Conservation (phyloP, 2,888 invertebrate genomes). For the Sisyra nigra region DNA sequence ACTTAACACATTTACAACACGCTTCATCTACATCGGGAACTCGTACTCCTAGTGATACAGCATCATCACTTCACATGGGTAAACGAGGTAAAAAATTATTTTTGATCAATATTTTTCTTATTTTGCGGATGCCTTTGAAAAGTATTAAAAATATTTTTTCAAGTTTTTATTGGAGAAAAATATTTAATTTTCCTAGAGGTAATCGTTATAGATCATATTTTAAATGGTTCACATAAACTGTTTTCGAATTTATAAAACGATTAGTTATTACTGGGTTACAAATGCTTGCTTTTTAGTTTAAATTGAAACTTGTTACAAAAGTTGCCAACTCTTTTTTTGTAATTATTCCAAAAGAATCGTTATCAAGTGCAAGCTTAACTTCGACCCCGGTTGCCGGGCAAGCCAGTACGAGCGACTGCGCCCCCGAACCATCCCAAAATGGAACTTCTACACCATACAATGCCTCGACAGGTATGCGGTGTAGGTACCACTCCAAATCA, state of each 20-base stretch:
- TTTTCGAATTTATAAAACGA: too few relatives aligned
- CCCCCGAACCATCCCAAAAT: slow-evolving; percentile 17
- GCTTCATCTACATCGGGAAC: slow-evolving; percentile 21
- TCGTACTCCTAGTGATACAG: slow-evolving; percentile 27
- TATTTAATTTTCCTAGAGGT: too few relatives aligned
- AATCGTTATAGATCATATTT: too few relatives aligned
- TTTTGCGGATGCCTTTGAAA: too few relatives aligned
- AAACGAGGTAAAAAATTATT: slow-evolving; percentile 1
- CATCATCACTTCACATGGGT: slow-evolving; percentile 20
- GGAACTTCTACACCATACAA: slow-evolving; percentile 17
- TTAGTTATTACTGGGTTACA: too few relatives aligned
- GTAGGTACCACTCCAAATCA: slow-evolving; percentile 5
- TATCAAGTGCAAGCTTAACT: slow-evolving; percentile 24
- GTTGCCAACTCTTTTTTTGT: neutral
- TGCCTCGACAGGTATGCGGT: slow-evolving; percentile 13
- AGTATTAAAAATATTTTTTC: too few relatives aligned
- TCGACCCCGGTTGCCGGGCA: slow-evolving; percentile 24
- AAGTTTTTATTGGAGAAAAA: too few relatives aligned
- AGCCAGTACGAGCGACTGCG: slow-evolving; percentile 19
- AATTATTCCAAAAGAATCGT: slow-evolving; percentile 17
- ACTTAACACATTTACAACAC: slow-evolving; percentile 23
- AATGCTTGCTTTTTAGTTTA: neutral
- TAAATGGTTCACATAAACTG: too few relatives aligned
- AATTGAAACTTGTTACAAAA: neutral
- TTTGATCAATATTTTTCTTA: neutral